Evolutionary conservation across 2,113 vertebrate genomes (phyloP), one percentile per base, ranked within the genome.

Genomic region (Stictonetta naevosa): DNA sequence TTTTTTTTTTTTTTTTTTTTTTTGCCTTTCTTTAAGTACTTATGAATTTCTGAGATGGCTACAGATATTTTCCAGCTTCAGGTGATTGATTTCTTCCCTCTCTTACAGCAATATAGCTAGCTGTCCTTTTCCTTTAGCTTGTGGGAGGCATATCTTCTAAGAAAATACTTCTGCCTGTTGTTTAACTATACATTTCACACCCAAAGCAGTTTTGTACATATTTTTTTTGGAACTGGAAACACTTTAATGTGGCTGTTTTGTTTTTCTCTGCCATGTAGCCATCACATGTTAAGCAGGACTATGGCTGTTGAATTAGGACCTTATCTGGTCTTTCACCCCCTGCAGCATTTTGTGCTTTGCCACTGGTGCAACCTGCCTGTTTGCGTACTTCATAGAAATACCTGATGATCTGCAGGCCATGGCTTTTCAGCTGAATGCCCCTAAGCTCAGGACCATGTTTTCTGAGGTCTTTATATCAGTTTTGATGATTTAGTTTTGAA

Each of bases 191-290:
- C 8, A 1, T 18, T 69, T 46, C 36, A 33, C 25, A 18, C 31
- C 67, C 62, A 7, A 8, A 20, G 48, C 63, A 77, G 31, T 34
- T 85, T 48, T 33, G 9, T 26, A 31, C 4, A 0, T 33, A 8
- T 5, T 56, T 46, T 25, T 31, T 86, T 38, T 31, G 14, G 29
- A 63, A 7, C 10, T 16, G 67, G 77, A 87, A 68, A 5, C 29
- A 10, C 58, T 64, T 40, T 33, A 6, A 20, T 2, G 0, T 11
- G 50, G 28, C 5, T 63, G 20, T 56, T 48, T 4, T 0, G 34
- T 4, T 8, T 67, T 81, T 20, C 28, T 77, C 31, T 58, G 1
- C 60, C 21, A 0, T 4, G 11, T 14, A 26, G 52, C n/a, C 62
- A 17, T 69, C 71, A 53, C 46, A 13, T 23, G 50, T 2, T 2